Evolutionary conservation across 2,888 invertebrate genomes (phyloP).

Genomic region (Osmoderma eremita): DNA sequence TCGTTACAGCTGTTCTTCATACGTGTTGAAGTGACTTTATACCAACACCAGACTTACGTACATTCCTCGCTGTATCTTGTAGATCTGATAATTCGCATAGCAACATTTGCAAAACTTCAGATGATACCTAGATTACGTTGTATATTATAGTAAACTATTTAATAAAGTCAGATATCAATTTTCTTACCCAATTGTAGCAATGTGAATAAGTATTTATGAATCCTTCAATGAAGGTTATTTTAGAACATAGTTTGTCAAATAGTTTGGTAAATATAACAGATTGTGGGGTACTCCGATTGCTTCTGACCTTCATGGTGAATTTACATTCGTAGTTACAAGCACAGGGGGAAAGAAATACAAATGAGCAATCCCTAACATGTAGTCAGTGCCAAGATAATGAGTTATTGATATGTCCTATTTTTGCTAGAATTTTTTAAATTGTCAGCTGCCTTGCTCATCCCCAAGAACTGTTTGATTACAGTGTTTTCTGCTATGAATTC

Average conservation of each 20-base stretch:
- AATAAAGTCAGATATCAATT: not conserved
- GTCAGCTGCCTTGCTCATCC: slow-evolving; percentile 48
- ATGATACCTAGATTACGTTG: slow-evolving; percentile 14
- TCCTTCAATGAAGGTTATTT: slow-evolving; percentile 67
- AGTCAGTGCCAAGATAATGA: slow-evolving; percentile 71
- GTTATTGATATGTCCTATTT: slow-evolving; percentile 70
- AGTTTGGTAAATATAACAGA: slow-evolving; percentile 68
- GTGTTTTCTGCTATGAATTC: slow-evolving; percentile 11
- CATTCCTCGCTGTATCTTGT: slow-evolving; percentile 64
- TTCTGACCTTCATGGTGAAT: slow-evolving; percentile 68
- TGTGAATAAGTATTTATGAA: slow-evolving; percentile 59
- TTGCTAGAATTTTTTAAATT: slow-evolving; percentile 54
- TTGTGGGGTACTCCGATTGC: slow-evolving; percentile 68
- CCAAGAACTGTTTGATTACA: not conserved
- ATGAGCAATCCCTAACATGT: slow-evolving; percentile 69
- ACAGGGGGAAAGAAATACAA: slow-evolving; percentile 68
- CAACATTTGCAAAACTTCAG: slow-evolving; percentile 31
- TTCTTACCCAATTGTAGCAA: slow-evolving; percentile 29
- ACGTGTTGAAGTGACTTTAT: slow-evolving; percentile 69
- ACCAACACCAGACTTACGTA: slow-evolving; percentile 68
- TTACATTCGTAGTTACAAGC: slow-evolving; percentile 66
- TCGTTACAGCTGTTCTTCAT: slow-evolving; percentile 67
- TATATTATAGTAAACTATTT: slow-evolving; percentile 37
- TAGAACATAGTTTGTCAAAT: slow-evolving; percentile 66
- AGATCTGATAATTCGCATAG: slow-evolving; percentile 63